These are phyloP conservation scores for Yponomeuta sedellus DNA, from an alignment of 2,888 invertebrate species.

Conservation along the genomic window DNA sequence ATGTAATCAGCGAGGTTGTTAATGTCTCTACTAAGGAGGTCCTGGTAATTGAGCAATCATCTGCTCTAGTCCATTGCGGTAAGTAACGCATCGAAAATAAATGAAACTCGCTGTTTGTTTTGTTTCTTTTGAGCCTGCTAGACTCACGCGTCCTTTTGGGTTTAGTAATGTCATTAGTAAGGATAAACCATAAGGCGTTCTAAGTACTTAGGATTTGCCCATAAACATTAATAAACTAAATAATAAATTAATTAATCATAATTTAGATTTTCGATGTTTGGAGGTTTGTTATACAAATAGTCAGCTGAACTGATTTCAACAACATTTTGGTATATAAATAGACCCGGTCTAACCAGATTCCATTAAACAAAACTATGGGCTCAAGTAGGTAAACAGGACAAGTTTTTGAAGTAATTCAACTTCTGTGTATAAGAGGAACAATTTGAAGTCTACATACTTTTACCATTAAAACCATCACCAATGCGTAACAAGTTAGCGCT, in stretches of 20 bases:
- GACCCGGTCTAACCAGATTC: neutral
- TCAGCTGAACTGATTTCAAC: too few species aligned
- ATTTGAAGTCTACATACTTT: neutral
- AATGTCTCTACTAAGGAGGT: slow-evolving; percentile 73
- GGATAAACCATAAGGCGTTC: slow-evolving; percentile 18
- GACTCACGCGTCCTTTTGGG: slow-evolving; percentile 34
- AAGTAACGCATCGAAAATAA: slow-evolving; percentile 67
- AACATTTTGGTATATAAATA: too few species aligned
- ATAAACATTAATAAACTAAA: too few species aligned
- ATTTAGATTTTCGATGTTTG: too few species aligned
- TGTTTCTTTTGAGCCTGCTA: slow-evolving; percentile 38
- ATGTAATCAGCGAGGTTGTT: slow-evolving; percentile 33
- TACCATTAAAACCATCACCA: neutral
- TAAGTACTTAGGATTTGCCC: neutral
- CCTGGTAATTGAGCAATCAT: slow-evolving; percentile 76
- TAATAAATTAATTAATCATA: too few species aligned
- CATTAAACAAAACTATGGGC: neutral
- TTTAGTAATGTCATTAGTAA: slow-evolving; percentile 34
- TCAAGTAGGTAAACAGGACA: too few species aligned
- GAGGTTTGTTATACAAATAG: too few species aligned
- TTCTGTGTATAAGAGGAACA: neutral
- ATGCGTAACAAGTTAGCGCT: neutral
- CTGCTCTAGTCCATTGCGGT: slow-evolving; percentile 71
- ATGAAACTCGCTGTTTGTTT: slow-evolving; percentile 68
- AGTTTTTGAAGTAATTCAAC: too few species aligned